These are phyloP conservation scores for Gila orcuttii DNA, from an alignment of 2,113 vertebrate genomes.

Conservation along the genomic window DNA sequence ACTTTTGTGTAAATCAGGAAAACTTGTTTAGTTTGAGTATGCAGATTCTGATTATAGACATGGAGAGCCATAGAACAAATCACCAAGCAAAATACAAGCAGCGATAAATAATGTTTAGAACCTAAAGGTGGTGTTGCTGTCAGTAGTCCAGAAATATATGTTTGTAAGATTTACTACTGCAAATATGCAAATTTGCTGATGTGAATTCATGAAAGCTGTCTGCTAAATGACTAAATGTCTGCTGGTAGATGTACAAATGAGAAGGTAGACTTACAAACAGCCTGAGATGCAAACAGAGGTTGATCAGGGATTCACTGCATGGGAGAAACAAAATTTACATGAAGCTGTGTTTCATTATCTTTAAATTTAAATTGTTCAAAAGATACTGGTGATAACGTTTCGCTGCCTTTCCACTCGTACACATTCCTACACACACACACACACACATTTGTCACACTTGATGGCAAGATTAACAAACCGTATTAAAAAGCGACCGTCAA, in stretches of 20 bases:
- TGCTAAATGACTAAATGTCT: no score
- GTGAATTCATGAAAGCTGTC: constrained; percentile 19
- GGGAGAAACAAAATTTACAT: neutral
- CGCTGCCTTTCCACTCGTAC: neutral
- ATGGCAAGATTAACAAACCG: neutral
- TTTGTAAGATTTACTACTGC: neutral
- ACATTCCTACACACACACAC: neutral
- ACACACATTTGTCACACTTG: neutral
- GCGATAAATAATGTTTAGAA: constrained; percentile 3
- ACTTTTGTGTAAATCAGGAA: neutral
- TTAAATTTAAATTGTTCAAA: neutral
- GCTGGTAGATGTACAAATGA: neutral
- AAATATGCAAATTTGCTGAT: constrained; percentile 21
- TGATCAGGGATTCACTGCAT: constrained; percentile 9
- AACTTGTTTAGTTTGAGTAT: neutral
- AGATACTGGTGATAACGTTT: neutral
- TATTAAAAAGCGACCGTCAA: neutral
- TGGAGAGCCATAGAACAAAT: neutral
- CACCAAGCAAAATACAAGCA: neutral
- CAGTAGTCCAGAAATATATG: neutral
- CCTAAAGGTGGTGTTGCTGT: neutral
- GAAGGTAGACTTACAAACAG: neutral
- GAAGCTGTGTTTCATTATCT: neutral
- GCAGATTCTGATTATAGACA: neutral
- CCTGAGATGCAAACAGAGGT: constrained; percentile 9